Evolutionary conservation across 37 sponge, comb jelly and placozoan genomes (phyloP).

Genomic region (Geodia barretti): DNA sequence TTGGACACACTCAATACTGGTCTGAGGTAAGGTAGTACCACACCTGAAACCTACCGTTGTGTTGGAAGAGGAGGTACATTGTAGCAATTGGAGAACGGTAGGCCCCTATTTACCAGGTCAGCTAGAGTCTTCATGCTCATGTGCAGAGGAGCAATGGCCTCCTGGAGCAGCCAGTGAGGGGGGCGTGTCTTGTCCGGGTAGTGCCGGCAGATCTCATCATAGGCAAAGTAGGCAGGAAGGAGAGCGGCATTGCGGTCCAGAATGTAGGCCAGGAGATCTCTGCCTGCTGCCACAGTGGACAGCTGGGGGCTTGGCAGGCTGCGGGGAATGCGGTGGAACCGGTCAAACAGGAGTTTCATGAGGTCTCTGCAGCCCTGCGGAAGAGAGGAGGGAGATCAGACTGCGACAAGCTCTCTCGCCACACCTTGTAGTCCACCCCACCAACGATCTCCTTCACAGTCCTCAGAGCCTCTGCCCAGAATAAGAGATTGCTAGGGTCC

Average conservation of each 20-base stretch:
- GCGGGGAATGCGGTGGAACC: constrained; percentile 57
- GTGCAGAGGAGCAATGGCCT: constrained; percentile 25
- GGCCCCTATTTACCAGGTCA: constrained; percentile 50
- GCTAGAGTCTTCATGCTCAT: constrained; percentile 42
- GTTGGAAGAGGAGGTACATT: background rate
- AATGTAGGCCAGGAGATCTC: constrained; percentile 69
- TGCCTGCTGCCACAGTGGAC: constrained; percentile 32
- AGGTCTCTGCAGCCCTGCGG: constrained; percentile 59
- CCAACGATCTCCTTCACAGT: constrained; percentile 27
- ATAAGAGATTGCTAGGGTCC: constrained; percentile 32
- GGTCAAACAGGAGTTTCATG: constrained; percentile 59
- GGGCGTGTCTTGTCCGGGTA: constrained; percentile 43
- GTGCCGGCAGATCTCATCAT: constrained; percentile 71
- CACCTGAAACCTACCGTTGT: background rate
- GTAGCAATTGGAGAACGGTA: no score
- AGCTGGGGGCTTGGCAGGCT: constrained; percentile 31
- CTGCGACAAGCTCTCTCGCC: background rate
- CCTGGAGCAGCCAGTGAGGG: constrained; percentile 57
- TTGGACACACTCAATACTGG: constrained; percentile 64
- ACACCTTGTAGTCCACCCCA: constrained; percentile 57
- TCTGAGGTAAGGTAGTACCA: constrained; percentile 60
- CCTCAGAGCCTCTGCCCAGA: constrained; percentile 57
- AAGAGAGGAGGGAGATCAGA: background rate
- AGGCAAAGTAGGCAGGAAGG: constrained; percentile 81
- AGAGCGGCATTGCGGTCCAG: constrained; percentile 76